These are phyloP conservation scores for Eilema griseolum DNA, from an alignment of 2,888 invertebrate species.

Conservation along the genomic window DNA sequence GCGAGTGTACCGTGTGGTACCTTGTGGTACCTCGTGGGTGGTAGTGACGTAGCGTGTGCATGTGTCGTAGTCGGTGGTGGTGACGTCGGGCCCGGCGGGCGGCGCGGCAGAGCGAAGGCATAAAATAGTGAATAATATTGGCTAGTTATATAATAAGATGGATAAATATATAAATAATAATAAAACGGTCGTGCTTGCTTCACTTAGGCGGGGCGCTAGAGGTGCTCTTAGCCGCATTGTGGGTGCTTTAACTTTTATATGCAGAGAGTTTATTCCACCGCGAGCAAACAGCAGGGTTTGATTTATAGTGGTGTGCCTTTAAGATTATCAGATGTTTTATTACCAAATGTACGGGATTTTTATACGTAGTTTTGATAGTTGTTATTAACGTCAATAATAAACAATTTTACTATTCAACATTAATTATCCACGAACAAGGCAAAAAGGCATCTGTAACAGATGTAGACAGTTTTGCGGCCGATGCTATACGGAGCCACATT, in stretches of 20 bases:
- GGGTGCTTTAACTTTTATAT: constrained; percentile 2
- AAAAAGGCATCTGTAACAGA: too few relatives aligned
- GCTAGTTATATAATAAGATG: not conserved
- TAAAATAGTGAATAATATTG: constrained; percentile 3
- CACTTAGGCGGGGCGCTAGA: not conserved
- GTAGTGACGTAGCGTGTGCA: constrained; percentile 50
- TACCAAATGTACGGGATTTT: too few relatives aligned
- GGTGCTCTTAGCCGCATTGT: not conserved
- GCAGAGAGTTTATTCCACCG: too few relatives aligned
- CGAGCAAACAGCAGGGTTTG: too few relatives aligned
- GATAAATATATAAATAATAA: constrained; percentile 4
- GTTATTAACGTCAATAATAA: too few relatives aligned
- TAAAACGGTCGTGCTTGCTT: not conserved
- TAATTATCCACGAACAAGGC: too few relatives aligned
- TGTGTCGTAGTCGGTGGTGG: constrained; percentile 82
- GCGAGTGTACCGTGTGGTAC: not conserved
- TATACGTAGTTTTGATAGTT: too few relatives aligned
- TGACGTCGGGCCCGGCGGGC: constrained; percentile 79
- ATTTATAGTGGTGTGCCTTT: too few relatives aligned
- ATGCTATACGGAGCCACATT: too few relatives aligned
- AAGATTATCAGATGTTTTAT: too few relatives aligned
- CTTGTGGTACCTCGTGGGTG: constrained; percentile 3
- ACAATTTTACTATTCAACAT: too few relatives aligned
- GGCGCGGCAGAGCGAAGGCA: constrained; percentile 29
- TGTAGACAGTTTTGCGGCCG: too few relatives aligned